Conservation (phyloP, 1,140 invertebrate genomes). For the Sitobion miscanthi region DNA sequence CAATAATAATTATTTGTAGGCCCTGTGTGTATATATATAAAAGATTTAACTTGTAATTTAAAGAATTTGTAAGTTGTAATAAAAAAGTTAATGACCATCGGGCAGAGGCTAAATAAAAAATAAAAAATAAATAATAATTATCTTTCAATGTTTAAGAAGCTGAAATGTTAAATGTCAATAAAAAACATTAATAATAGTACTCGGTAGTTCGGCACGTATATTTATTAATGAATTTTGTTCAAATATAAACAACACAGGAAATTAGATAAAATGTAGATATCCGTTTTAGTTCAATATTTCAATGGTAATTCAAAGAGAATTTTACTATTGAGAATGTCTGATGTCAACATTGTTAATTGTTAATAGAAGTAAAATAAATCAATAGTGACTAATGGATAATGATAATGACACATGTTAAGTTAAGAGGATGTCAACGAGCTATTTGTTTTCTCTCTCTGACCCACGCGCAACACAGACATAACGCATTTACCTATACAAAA, state of each 20-base stretch:
- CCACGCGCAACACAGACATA: no score
- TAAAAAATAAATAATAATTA: not conserved
- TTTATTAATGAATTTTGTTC: conserved; percentile 23
- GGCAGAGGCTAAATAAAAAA: not conserved
- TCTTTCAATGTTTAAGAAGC: not conserved
- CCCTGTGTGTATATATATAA: not conserved
- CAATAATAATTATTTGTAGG: no score
- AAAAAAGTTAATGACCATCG: not conserved
- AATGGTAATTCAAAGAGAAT: not conserved
- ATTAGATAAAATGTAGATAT: conserved; percentile 2
- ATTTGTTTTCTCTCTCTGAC: no score
- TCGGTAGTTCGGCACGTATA: not conserved
- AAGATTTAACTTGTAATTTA: not conserved
- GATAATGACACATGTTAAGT: not conserved
- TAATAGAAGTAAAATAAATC: not conserved
- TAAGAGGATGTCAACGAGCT: not conserved
- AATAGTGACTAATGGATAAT: not conserved
- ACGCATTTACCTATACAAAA: no score
- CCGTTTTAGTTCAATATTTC: not conserved
- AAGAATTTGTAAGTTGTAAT: not conserved
- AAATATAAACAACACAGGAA: not conserved
- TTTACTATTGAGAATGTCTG: not conserved
- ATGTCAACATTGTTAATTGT: not conserved
- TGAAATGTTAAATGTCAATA: not conserved
- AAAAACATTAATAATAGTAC: not conserved